Evolutionary conservation across 30 jellyfish, hydroid and myxozoan species (phyloP), one percentile per base, ranked within the genome.

Genomic region (Pseudorhiza aurosa): DNA sequence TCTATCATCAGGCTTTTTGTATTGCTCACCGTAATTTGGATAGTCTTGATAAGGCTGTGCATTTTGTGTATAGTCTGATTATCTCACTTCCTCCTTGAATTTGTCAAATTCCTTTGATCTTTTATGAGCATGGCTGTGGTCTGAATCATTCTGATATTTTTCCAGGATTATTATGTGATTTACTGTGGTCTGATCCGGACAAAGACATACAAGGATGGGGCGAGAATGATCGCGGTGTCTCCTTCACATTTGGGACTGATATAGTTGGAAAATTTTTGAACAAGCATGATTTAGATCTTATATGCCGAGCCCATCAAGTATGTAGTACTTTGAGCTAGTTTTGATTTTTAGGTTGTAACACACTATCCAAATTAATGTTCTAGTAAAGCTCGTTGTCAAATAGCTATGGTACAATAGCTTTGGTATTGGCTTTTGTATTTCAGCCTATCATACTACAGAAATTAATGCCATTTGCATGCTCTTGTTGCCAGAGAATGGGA

Each of bases 111-210:
- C n/a, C n/a, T n/a, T n/a, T n/a, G n/a, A n/a, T n/a, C n/a, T n/a
- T n/a, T n/a, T n/a, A n/a, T n/a, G n/a, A n/a, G n/a, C n/a, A n/a
- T n/a, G n/a, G n/a, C n/a, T n/a, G n/a, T n/a, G n/a, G n/a, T n/a
- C n/a, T n/a, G n/a, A n/a, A n/a, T n/a, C n/a, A n/a, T n/a, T n/a
- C n/a, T n/a, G n/a, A n/a, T n/a, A n/a, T n/a, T n/a, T 65, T 88
- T 71, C 50, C 19, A 95, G 99, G 99, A 1, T 82, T 95, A 36
- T 75, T 95, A 33, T 95, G 99, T 65, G 99, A 95, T 82, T 57
- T 95, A 69, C 95, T 95, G 36, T 95, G 99, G 99, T 88, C 99
- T 6, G 99, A 95, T 64, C 99, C 99, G 12, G 99, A 95, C 69
- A 95, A 95, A 80, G 99, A 95, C 60, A 87, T 88, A 31, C 95